Evolutionary conservation across 2,113 vertebrate species (phyloP).

Genomic region (Carassius carassius): DNA sequence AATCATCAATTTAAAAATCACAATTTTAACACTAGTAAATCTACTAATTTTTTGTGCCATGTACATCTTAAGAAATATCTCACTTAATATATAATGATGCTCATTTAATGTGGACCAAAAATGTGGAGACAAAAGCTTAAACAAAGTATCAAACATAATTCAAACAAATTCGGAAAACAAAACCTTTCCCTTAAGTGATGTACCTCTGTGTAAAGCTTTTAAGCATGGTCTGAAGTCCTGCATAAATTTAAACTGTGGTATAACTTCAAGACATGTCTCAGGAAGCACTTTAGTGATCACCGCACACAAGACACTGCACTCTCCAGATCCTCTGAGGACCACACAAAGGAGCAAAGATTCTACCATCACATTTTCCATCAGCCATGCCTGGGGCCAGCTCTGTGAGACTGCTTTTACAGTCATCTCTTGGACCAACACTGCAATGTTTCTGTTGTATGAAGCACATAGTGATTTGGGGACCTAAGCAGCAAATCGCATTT

Average conservation of each 20-base stretch:
- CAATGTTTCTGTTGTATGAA: neutral
- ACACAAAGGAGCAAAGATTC: constrained; percentile 26
- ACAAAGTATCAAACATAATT: neutral
- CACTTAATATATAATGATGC: too few relatives aligned
- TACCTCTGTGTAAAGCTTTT: neutral
- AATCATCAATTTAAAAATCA: too few relatives aligned
- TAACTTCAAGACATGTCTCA: constrained; percentile 32
- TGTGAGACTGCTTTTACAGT: constrained; percentile 3
- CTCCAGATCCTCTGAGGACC: constrained; percentile 2
- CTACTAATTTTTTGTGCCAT: too few relatives aligned
- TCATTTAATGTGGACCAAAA: too few relatives aligned
- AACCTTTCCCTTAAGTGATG: neutral
- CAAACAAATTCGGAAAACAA: neutral
- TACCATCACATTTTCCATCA: constrained; percentile 11
- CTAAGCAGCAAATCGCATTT: neutral
- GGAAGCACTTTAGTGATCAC: constrained; percentile 7
- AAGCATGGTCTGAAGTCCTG: constrained; percentile 11
- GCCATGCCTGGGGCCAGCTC: constrained; percentile 35
- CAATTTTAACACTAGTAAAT: too few relatives aligned
- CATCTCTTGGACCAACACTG: constrained; percentile 12
- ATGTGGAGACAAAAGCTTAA: neutral
- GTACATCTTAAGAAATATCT: too few relatives aligned
- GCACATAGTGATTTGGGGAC: neutral
- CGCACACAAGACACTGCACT: constrained; percentile 6
- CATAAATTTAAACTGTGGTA: neutral